phyloP scores from a whole-genome alignment of 2,888 invertebrate genomes.

The Melanophora roralis region DNA sequence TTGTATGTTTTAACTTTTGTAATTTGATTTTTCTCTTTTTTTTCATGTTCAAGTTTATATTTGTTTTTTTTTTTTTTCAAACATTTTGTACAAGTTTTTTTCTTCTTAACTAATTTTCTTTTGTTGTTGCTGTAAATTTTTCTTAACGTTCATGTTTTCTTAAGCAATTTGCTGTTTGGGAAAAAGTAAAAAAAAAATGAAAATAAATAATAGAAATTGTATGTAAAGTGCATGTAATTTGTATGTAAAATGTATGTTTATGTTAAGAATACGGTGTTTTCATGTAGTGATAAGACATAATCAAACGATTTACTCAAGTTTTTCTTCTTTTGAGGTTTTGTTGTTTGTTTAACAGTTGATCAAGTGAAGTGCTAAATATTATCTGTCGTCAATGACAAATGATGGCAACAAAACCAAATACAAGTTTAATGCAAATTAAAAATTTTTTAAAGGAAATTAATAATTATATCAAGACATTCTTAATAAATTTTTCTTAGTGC shows the following conservation, averaged over 20 bases:
- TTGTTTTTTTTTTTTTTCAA: neutral
- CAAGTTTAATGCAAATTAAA: neutral
- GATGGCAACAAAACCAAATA: neutral
- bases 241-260: too few species aligned
- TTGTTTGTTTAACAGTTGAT: neutral
- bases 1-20: constrained; percentile 37
- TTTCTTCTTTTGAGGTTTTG: neutral
- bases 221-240: constrained; percentile 27
- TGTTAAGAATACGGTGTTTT: constrained; percentile 31
- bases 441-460: neutral
- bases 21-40: constrained; percentile 32
- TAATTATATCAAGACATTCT: too few species aligned
- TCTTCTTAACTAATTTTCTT: constrained; percentile 11
- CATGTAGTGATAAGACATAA: constrained; percentile 23
- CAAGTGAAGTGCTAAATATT: neutral
- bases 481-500: too few species aligned
- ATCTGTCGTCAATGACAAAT: neutral
- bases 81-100: neutral
- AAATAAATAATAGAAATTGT: neutral
- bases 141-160: constrained; percentile 18
- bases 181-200: constrained; percentile 1
- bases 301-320: constrained; percentile 19
- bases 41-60: neutral
- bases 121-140: neutral
- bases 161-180: constrained; percentile 1